Evolutionary conservation across 2,888 invertebrate species (phyloP), one percentile per base, ranked within the genome.

Genomic region (Germaria angustata): DNA sequence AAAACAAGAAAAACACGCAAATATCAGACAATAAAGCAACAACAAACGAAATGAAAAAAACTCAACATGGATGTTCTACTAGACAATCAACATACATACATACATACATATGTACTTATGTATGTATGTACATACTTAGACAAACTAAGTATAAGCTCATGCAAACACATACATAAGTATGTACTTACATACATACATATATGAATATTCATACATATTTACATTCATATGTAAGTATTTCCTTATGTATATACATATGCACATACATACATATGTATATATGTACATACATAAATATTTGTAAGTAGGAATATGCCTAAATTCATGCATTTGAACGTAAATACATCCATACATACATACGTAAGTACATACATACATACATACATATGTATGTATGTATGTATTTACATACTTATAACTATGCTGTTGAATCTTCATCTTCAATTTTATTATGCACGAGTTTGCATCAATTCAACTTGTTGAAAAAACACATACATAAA

Each of bases 1-100:
- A 61, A 61, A 73, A 66, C 72, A 59, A 73, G 80, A 61, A 80
- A 73, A 73, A 73, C 72, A 73, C 51, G 59, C 72, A 66, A 66
- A 66, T 61, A 61, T 36, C 32, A 73, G 15, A 65, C 20, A 32
- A 63, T 9, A 34, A 41, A 15, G 4, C 51, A 65, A 41, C 51
- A 66, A 61, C 66, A 72, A 72, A 49, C n/a, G 24, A 24, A 32
- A 6, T 13, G 7, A 9, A 20, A 51, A 44, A 61, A 34, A 77
- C 34, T 61, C 20, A 69, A 51, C 41, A 69, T 69, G 28, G 46
- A 65, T 66, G 49, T 66, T 76, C 53, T 57, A 17, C 36, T 61
- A 57, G 39, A 36, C 28, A 71, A 55, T 55, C 59, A 77, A 61
- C 59, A 76, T 63, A 46, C 53, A 69, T 8, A 20, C 13, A 20